These are phyloP conservation scores for Amblyornis subalaris DNA, from an alignment of 2,113 vertebrate species.

Conservation along the genomic window DNA sequence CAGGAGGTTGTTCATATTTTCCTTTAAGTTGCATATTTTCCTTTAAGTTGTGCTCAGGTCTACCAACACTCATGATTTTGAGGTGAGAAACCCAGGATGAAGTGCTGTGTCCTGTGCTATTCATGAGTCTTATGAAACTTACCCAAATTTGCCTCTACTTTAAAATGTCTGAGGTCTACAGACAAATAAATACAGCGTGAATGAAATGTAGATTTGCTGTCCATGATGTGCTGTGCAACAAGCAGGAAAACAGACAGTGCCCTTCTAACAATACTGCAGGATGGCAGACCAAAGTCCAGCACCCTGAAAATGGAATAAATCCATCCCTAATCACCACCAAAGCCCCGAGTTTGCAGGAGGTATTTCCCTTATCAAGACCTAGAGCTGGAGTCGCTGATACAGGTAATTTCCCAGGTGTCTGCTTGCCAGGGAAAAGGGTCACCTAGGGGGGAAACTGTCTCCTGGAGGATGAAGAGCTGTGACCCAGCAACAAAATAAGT, in stretches of 20 bases:
- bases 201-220: neutral
- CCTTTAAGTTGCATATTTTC: neutral
- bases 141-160: neutral
- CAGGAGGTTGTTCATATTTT: neutral
- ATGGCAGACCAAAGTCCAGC: neutral
- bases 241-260: neutral
- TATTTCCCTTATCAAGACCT: constrained; percentile 23
- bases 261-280: neutral
- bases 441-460: neutral
- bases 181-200: neutral
- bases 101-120: neutral
- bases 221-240: rapidly evolving
- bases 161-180: neutral
- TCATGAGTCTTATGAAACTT: neutral
- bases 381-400: neutral
- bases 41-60: neutral
- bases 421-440: neutral
- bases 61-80: neutral
- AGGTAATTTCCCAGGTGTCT: neutral
- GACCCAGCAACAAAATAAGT: neutral
- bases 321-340: neutral
- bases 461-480: neutral
- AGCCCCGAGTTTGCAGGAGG: constrained; percentile 11
- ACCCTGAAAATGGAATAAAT: neutral
- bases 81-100: neutral